phyloP scores from a whole-genome alignment of 2,113 vertebrate genomes.

The Indicator maculatus region DNA sequence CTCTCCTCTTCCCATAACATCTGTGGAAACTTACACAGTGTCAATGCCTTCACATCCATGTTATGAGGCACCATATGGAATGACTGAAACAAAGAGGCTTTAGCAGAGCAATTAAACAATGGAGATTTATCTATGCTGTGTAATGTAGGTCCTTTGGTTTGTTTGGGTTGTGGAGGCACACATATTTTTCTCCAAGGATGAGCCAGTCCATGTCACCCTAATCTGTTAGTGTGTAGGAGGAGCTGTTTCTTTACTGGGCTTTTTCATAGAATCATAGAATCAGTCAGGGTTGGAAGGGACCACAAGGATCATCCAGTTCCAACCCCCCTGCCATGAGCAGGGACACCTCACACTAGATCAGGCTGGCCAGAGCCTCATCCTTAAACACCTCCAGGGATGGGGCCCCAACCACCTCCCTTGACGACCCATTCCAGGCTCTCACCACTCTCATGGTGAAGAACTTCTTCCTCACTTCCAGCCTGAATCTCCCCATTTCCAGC shows the following conservation, averaged over 20 bases:
- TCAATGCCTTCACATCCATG: neutral
- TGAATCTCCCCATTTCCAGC: too few species aligned
- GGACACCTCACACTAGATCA: too few species aligned
- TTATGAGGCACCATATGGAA: neutral
- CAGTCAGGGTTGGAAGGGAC: too few species aligned
- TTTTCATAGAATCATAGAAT: neutral
- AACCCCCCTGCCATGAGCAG: too few species aligned
- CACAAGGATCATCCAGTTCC: too few species aligned
- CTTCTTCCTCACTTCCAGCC: too few species aligned
- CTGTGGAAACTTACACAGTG: neutral
- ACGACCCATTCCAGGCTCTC: too few species aligned
- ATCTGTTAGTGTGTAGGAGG: neutral
- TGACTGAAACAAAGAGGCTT: neutral
- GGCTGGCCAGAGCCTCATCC: too few species aligned
- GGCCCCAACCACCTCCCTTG: too few species aligned
- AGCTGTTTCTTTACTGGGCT: neutral
- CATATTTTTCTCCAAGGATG: neutral
- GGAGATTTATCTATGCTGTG: neutral
- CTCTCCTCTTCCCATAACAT: neutral
- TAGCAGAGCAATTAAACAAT: neutral
- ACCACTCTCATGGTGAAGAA: too few species aligned
- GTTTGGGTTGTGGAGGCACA: neutral
- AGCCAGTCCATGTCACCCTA: rapidly evolving
- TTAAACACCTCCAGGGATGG: too few species aligned
- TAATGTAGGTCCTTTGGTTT: neutral